Base-by-base conservation (phyloP, 2,797 vertebrate genomes). In the Babyrousa celebensis region DNA sequence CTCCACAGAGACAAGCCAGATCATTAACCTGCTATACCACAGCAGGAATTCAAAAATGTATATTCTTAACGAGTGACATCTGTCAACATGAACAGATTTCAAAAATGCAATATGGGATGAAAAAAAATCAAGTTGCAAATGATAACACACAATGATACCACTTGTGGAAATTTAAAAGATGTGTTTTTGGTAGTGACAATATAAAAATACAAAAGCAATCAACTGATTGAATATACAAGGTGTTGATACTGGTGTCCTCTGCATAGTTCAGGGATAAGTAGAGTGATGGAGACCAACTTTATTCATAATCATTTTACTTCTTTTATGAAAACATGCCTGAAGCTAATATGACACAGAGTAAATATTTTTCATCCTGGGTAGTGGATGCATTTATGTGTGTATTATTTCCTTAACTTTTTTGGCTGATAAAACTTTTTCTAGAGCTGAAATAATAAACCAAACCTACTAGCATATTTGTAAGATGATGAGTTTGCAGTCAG, bases 141-240 rank as follows among this genome's bases (percentile, higher is more conserved):
- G 12, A 58, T 58, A 85, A 6, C 48, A 78, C 27, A 29, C 25
- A 74, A 32, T 21, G 29, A 43, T n/a, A 87, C 10, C 12, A 63
- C 40, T 62, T 58, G 58, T 23, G 6, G 92, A 80, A 79, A 75
- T 40, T 65, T 88, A 78, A 89, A 94, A 89, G 25, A 80, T 4
- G 16, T 52, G 23, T 32, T 95, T 95, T 80, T 75, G 54, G 18
- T 70, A 67, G 16, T 89, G 67, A 63, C 67, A 40, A 70, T 12
- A 65, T 21, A 25, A 63, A 68, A 84, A 10, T 3, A 1, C 62
- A 29, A 79, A 5, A 79, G 3, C 9, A 68, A 68, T n/a, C 6
- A 82, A 54, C 3, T 32, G 72, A 43, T 7, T 90, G 58, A 20
- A 43, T 29, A 75, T 36, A 18, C 23, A 32, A 77, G 68, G 16